These are phyloP conservation scores for Antigone vipio DNA, from an alignment of 2,113 vertebrate genomes.

Conservation along the genomic window DNA sequence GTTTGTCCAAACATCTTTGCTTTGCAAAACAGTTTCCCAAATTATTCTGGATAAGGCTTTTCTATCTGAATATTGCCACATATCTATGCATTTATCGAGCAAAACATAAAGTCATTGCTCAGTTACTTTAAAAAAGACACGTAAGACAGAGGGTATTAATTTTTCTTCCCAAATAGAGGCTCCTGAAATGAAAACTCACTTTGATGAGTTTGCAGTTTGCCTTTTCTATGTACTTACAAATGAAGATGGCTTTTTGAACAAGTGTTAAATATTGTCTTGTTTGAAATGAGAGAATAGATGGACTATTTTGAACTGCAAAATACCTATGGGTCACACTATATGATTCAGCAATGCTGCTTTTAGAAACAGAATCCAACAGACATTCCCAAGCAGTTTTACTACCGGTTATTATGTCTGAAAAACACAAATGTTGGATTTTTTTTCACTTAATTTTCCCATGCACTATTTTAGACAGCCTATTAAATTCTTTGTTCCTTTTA, in stretches of 20 bases:
- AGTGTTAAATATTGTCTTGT: not conserved
- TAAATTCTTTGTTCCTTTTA: not conserved
- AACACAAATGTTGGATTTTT: not conserved
- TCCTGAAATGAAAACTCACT: not conserved
- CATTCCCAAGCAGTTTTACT: not conserved
- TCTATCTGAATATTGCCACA: not conserved
- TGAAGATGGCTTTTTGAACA: not conserved
- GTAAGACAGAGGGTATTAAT: fast-evolving
- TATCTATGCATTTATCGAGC: not conserved
- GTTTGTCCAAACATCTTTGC: not conserved
- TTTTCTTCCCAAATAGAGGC: not conserved
- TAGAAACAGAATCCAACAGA: not conserved
- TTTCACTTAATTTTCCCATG: not conserved
- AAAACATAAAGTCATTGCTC: not conserved
- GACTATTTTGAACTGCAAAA: not conserved
- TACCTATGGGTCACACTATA: not conserved
- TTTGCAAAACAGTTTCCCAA: not conserved
- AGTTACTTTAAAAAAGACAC: not conserved
- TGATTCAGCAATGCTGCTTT: not conserved
- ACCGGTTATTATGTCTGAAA: not conserved
- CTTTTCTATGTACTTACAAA: not conserved
- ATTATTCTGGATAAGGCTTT: not conserved
- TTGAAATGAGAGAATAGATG: not conserved
- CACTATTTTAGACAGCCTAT: not conserved
- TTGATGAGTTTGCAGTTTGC: not conserved